These are phyloP conservation scores for Rana temporaria DNA, from an alignment of 2,113 vertebrate genomes.

Conservation along the genomic window DNA sequence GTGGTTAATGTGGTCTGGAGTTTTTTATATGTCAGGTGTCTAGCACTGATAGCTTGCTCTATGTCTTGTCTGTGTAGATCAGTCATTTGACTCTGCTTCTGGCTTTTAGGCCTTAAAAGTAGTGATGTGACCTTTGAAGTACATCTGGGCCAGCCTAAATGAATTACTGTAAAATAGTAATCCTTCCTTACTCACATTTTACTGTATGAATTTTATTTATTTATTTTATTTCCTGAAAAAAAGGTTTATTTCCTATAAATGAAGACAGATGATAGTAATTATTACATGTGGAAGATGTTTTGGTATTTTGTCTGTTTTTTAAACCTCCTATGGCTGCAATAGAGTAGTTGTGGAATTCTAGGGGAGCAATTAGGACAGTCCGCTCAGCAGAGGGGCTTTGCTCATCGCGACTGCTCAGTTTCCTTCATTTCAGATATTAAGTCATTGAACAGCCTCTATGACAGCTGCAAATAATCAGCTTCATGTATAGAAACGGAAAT, in stretches of 20 bases:
- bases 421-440: not conserved
- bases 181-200: no score
- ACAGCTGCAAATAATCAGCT: conserved; percentile 35
- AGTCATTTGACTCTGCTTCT: no score
- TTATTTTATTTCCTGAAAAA: no score
- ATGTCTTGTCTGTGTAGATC: no score
- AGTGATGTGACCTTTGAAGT: no score
- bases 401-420: not conserved
- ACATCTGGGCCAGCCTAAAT: no score
- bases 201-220: no score
- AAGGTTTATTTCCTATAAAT: conserved; percentile 1
- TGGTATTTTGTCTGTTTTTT: not conserved
- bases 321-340: not conserved
- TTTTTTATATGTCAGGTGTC: no score
- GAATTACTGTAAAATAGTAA: no score
- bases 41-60: no score
- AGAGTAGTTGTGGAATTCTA: not conserved
- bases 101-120: no score
- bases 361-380: conserved; percentile 5
- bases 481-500: not conserved
- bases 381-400: not conserved
- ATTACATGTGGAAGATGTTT: not conserved
- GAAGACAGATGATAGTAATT: not conserved
- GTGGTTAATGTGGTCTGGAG: no score
- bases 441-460: not conserved